Evolutionary conservation across 2,888 invertebrate species (phyloP), one percentile per base, ranked within the genome.

Genomic region (Ametastegia equiseti): DNA sequence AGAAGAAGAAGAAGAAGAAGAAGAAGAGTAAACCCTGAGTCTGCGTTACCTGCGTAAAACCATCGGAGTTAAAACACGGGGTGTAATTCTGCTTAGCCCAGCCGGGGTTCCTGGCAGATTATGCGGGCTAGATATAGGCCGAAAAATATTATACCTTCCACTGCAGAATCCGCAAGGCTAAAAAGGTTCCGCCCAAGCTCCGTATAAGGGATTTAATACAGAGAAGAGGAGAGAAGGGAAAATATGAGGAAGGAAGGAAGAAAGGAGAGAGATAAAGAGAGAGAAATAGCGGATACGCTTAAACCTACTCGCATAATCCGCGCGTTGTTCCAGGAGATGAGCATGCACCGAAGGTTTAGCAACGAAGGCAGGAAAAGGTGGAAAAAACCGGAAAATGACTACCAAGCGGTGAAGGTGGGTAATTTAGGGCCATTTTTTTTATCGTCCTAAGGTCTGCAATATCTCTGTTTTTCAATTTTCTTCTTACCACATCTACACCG

Each of bases 221-320:
- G 19, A 27, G 81, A 78, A 57, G 69, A 69, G 47, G 60, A n/a
- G n/a, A n/a, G n/a, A n/a, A n/a, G n/a, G n/a, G n/a, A n/a, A n/a
- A n/a, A n/a, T n/a, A n/a, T n/a, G n/a, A n/a, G n/a, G n/a, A n/a
- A n/a, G n/a, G n/a, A n/a, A n/a, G n/a, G n/a, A n/a, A n/a, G n/a
- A n/a, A n/a, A n/a, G n/a, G 75, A 83, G 45, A 19, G 77, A 33
- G 75, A 85, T 81, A 77, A 75, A 63, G 69, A 73, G 80, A 19
- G 69, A 19, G n/a, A 80, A 81, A 67, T 27, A 42, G 47, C 71
- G 45, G 54, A 50, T 33, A 54, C 54, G 50, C n/a, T 54, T 54
- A 75, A 50, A 45, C 54, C 50, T 30, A 27, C 19, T 50, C 54
- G 19, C 47, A n/a, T 75, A 75, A 75, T 75, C 75, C 54, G 50